Evolutionary conservation across 2,797 vertebrate species (phyloP).

Genomic region (Anisognathus igniventris): DNA sequence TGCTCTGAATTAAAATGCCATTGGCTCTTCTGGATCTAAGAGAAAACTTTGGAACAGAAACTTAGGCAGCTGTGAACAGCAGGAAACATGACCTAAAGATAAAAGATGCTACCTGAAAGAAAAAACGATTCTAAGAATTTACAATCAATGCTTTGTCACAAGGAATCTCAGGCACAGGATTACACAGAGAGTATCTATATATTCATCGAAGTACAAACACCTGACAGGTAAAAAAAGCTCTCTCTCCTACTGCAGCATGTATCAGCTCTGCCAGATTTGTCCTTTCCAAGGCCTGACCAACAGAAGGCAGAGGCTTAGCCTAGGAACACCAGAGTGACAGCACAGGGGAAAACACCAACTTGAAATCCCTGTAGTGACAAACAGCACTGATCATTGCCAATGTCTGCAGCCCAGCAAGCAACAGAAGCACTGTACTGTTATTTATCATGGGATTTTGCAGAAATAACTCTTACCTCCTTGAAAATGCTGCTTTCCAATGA

Average conservation of each 20-base stretch:
- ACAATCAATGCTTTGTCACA: not conserved
- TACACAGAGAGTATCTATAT: not conserved
- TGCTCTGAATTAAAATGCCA: not conserved
- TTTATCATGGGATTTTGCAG: not conserved
- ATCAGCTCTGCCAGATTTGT: not conserved
- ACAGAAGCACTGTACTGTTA: not conserved
- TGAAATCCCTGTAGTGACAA: not conserved
- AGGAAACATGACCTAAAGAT: not conserved
- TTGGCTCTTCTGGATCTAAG: not conserved
- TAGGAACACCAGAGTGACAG: not conserved
- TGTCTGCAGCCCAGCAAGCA: not conserved
- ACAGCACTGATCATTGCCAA: not conserved
- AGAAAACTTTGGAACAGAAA: not conserved
- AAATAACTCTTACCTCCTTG: not conserved
- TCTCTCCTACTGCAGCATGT: not conserved
- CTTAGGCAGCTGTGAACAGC: not conserved
- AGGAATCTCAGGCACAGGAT: not conserved
- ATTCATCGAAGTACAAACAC: not conserved
- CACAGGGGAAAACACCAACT: not conserved
- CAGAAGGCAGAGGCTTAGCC: not conserved
- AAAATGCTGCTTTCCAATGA: not conserved
- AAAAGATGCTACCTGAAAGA: not conserved
- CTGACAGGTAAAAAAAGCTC: not conserved
- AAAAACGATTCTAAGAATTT: not conserved
- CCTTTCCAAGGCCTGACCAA: not conserved